Base-by-base conservation (phyloP, 2,888 invertebrate genomes). In the Himalopsyche kuldschensis region DNA sequence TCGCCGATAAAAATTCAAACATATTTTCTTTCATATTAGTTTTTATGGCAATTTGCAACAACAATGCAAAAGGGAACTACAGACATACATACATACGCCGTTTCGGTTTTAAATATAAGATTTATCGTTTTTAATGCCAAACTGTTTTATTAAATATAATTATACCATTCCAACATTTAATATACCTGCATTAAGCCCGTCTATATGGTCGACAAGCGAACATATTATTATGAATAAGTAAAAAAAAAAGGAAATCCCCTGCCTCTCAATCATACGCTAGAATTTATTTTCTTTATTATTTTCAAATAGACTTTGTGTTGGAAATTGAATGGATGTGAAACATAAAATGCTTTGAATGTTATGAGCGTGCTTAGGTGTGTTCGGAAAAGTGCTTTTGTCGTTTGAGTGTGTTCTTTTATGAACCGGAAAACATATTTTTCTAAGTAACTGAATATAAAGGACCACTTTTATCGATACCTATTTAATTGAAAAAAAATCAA, bases 291-390 rank as follows among this genome's bases (percentile, higher is more conserved):
- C 83, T 80, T 83, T 83, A 83, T 83, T 83, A 83, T 83, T 83
- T 80, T 83, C 83, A 80, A 82, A 81, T 81, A 78, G 84, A 84
- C 81, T 84, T 84, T 84, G 84, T 84, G 79, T 77, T 84, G 48
- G 77, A 47, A 84, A 82, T 84, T 82, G 84, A 80, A 84, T 82
- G 76, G 84, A 80, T 84, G 84, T 76, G 84, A 84, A 69, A 84
- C 83, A 84, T 82, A 84, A 84, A 82, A 82, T 84, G 81, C 84
- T 84, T 82, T 84, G 84, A 84, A 82, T 82, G 82, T 79, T 84
- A 47, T 82, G 32, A 35, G 31, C 78, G 46, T 81, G 79, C 79
- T 84, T 84, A 78, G 75, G 46, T 63, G 78, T 69, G 79, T 69
- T 77, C 27, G 77, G 80, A 83, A 83, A 83, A 77, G 75, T 81